These are phyloP conservation scores for Melieria crassipennis DNA, from an alignment of 2,888 invertebrate genomes.

Conservation along the genomic window DNA sequence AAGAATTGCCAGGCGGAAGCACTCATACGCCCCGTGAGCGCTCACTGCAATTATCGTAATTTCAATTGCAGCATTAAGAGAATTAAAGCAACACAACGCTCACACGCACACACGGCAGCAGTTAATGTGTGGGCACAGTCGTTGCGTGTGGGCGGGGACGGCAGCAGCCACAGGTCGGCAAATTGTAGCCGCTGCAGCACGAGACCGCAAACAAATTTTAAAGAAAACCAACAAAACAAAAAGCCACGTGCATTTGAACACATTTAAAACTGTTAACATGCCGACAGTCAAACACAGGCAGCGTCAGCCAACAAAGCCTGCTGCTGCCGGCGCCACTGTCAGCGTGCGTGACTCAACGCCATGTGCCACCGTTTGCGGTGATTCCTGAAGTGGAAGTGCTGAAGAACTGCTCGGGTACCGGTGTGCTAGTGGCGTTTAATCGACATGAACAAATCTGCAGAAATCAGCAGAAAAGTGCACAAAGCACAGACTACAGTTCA, in stretches of 20 bases:
- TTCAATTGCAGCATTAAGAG: too few species aligned
- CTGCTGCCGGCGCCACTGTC: too few species aligned
- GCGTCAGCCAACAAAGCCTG: not conserved
- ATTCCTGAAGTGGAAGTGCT: not conserved
- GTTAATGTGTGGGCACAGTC: too few species aligned
- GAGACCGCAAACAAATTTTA: not conserved
- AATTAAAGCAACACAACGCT: too few species aligned
- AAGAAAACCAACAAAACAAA: slow-evolving; percentile 5
- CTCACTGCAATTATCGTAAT: too few species aligned
- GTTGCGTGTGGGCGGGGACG: too few species aligned
- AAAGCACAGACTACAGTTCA: not conserved
- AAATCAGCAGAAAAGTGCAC: not conserved
- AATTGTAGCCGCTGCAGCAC: slow-evolving; percentile 1
- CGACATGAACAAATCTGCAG: not conserved
- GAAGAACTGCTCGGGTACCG: not conserved
- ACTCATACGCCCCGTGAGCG: too few species aligned
- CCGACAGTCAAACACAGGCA: slow-evolving; percentile 6
- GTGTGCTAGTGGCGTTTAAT: slow-evolving; percentile 4
- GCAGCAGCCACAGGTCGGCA: too few species aligned
- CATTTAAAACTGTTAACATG: slow-evolving; percentile 21
- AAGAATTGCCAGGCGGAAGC: too few species aligned
- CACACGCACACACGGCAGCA: too few species aligned
- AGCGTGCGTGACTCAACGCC: slow-evolving; percentile 27
- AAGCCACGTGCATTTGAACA: slow-evolving; percentile 30
- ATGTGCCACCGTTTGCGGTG: not conserved